Conservation (phyloP, 2,888 invertebrate species). For the Hypsopygia costalis region DNA sequence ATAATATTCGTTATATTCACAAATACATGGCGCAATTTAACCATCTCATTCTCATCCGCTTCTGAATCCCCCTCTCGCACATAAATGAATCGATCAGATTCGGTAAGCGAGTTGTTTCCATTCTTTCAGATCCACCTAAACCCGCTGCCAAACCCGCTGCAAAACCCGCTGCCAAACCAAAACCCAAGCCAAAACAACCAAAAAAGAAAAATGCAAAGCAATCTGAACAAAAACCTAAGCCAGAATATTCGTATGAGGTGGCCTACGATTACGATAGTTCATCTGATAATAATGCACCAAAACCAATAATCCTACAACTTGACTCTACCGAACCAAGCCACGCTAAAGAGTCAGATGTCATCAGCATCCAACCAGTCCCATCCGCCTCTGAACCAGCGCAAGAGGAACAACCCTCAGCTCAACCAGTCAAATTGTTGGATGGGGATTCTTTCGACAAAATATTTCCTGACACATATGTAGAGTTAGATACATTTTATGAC, state of each 20-base stretch:
- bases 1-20: too few relatives aligned
- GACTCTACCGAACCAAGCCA: slow-evolving; percentile 26
- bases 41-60: background rate
- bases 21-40: too few relatives aligned
- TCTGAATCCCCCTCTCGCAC: slow-evolving; percentile 5
- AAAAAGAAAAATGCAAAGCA: slow-evolving; percentile 31
- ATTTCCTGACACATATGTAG: slow-evolving; percentile 32
- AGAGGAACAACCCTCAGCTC: slow-evolving; percentile 7
- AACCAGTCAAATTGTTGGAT: slow-evolving; percentile 20
- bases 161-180: slow-evolving; percentile 29
- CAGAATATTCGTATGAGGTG: slow-evolving; percentile 20
- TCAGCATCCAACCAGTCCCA: slow-evolving; percentile 22
- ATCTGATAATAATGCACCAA: slow-evolving; percentile 17
- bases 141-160: too few relatives aligned
- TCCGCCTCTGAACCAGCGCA: slow-evolving; percentile 14
- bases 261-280: slow-evolving; percentile 11
- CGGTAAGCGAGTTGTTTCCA: slow-evolving; percentile 51
- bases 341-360: slow-evolving; percentile 18
- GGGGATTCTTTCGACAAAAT: slow-evolving; percentile 23
- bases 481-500: slow-evolving; percentile 34
- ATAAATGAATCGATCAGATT: slow-evolving; percentile 45
- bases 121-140: slow-evolving; percentile 46
- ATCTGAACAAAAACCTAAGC: slow-evolving; percentile 29
- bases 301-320: slow-evolving; percentile 26
- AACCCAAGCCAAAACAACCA: slow-evolving; percentile 25